These are phyloP conservation scores for Orientallactaga sibirica DNA, from an alignment of 2,797 vertebrate genomes.

Conservation along the genomic window DNA sequence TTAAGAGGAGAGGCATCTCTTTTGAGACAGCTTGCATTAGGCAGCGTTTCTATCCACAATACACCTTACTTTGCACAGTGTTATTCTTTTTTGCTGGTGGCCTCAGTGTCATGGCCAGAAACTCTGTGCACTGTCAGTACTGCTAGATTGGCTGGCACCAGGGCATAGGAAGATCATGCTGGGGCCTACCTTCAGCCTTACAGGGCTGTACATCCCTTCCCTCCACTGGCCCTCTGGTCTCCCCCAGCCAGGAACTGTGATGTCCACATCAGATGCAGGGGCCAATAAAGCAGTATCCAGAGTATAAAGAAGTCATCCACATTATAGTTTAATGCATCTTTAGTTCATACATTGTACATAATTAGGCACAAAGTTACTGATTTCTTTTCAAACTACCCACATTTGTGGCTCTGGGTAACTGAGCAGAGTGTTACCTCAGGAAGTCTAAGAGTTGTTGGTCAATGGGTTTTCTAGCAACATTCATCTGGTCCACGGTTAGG, in stretches of 20 bases:
- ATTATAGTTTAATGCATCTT: conserved; percentile 30
- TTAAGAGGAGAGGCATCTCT: not conserved
- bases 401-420: not conserved
- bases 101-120: conserved; percentile 28
- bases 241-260: not conserved
- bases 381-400: not conserved
- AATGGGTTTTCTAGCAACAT: not conserved
- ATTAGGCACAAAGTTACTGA: not conserved
- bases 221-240: not conserved
- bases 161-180: no score
- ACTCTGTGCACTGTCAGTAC: not conserved
- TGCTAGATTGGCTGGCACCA: not conserved
- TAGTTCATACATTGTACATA: not conserved
- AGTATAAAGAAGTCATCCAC: not conserved
- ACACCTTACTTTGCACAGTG: not conserved
- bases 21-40: not conserved
- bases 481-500: not conserved
- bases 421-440: not conserved
- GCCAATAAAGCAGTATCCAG: not conserved
- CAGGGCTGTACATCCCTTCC: no score
- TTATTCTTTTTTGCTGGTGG: not conserved
- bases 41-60: not conserved
- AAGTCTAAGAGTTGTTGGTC: not conserved
- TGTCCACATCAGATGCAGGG: not conserved
- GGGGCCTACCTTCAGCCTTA: no score